Conservation (phyloP, 2,113 vertebrate genomes). For the Tetraodon nigroviridis region DNA sequence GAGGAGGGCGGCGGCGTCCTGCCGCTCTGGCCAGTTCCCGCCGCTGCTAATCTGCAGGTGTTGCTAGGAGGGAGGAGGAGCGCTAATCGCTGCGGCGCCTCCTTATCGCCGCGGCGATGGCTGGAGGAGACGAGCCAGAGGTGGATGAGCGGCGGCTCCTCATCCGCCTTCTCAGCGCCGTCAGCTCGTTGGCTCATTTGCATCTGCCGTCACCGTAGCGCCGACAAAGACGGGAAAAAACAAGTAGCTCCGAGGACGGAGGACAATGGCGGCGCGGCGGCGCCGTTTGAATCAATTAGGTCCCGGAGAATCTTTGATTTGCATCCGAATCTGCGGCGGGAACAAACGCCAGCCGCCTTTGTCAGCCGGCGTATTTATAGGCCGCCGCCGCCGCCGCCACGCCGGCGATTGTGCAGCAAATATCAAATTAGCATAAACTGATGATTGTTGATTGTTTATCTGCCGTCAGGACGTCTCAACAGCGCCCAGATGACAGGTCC, state of each 20-base stretch:
- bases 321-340: slow-evolving; percentile 78
- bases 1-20: too few relatives aligned
- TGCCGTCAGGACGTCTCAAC: slow-evolving; percentile 97
- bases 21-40: too few relatives aligned
- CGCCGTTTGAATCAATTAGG: slow-evolving; percentile 78
- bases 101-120: slow-evolving; percentile 14
- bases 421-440: slow-evolving; percentile 99
- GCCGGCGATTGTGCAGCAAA: slow-evolving; percentile 96
- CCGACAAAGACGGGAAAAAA: slow-evolving; percentile 63
- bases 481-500: slow-evolving; percentile 96
- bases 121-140: slow-evolving; percentile 49
- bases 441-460: slow-evolving; percentile 99
- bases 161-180: slow-evolving; percentile 3
- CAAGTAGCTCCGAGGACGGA: slow-evolving; percentile 44
- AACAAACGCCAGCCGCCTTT: slow-evolving; percentile 95
- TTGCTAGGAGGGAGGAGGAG: slow-evolving; percentile 11
- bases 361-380: slow-evolving; percentile 97
- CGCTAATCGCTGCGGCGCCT: slow-evolving; percentile 50
- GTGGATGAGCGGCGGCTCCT: slow-evolving; percentile 25
- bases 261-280: slow-evolving; percentile 65
- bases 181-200: slow-evolving; percentile 66
- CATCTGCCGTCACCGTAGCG: slow-evolving; percentile 70
- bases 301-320: slow-evolving; percentile 80
- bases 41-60: slow-evolving; percentile 64
- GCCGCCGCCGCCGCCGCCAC: slow-evolving; percentile 29